Percentiles rank a stretch among this genome's conserved stretches.
These are phyloP conservation scores for Lycocerus yunnanus DNA, from an alignment of 2,888 invertebrate genomes.

Conservation along the genomic window DNA sequence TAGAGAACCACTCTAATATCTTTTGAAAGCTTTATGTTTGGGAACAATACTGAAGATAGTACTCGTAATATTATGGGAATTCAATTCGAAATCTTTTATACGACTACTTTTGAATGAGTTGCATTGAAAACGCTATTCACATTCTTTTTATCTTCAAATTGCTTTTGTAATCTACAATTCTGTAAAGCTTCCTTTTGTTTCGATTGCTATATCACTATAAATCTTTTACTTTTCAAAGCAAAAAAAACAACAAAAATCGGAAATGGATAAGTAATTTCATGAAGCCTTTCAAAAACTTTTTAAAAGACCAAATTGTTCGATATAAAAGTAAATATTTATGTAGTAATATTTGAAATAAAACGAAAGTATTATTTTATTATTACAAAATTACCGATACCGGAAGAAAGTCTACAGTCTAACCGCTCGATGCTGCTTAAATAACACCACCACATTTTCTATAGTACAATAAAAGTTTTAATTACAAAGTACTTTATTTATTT, in stretches of 20 bases:
- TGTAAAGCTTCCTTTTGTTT: conserved; percentile 21
- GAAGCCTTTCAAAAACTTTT: background rate
- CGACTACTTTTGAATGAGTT: conserved; percentile 30
- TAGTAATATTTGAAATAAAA: background rate
- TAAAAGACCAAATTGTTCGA: background rate
- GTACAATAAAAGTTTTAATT: background rate
- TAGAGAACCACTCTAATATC: conserved; percentile 31
- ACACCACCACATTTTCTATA: no score
- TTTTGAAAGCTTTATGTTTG: conserved; percentile 34
- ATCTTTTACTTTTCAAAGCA: background rate
- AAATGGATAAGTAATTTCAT: background rate
- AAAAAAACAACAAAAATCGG: background rate
- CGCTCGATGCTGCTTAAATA: no score
- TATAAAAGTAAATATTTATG: background rate
- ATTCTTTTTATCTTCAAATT: conserved; percentile 29
- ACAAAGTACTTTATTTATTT: background rate
- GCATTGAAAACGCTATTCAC: conserved; percentile 30
- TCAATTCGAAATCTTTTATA: conserved; percentile 30
- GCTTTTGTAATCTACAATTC: conserved; percentile 31
- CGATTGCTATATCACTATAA: background rate
- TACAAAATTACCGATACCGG: no score
- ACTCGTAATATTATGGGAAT: conserved; percentile 32
- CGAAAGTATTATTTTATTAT: background rate
- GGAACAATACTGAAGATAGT: conserved; percentile 34
- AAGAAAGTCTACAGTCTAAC: background rate